Conservation (phyloP, 1,140 invertebrate genomes). For the Polypedilum vanderplanki region DNA sequence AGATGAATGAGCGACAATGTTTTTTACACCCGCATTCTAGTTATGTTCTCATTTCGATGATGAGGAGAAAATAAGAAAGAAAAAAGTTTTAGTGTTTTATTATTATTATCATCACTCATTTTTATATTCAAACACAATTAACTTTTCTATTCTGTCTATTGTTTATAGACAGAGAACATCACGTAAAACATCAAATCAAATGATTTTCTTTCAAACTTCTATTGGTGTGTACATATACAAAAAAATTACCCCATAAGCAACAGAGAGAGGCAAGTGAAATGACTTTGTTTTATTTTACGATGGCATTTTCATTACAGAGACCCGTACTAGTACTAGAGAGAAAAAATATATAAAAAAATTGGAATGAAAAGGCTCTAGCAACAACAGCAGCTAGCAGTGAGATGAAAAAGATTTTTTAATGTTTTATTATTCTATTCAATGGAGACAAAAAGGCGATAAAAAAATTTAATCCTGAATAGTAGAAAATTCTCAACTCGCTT, state of each 20-base stretch:
- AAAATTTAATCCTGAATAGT: slow-evolving; percentile 16
- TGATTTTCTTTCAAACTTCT: slow-evolving; percentile 16
- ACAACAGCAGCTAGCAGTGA: too few relatives aligned
- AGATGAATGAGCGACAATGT: too few relatives aligned
- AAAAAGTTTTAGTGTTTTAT: not conserved
- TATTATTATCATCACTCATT: not conserved
- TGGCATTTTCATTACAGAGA: not conserved
- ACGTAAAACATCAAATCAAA: slow-evolving; percentile 20
- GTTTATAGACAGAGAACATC: not conserved
- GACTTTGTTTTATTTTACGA: slow-evolving; percentile 1
- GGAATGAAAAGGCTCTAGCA: too few relatives aligned
- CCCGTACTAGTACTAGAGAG: too few relatives aligned
- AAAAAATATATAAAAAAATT: too few relatives aligned
- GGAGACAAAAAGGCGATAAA: slow-evolving; percentile 11
- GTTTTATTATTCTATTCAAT: slow-evolving; percentile 7
- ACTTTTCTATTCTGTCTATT: not conserved
- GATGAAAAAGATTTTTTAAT: not conserved
- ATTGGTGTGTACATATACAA: not conserved
- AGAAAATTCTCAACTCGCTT: not conserved
- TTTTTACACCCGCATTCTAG: too few relatives aligned
- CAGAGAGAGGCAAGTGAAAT: not conserved
- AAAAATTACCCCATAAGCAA: not conserved
- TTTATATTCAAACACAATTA: not conserved
- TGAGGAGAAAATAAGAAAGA: too few relatives aligned
- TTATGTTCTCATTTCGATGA: too few relatives aligned